phyloP scores from a whole-genome alignment of 2,113 vertebrate species.

The Halichoerus grypus region DNA sequence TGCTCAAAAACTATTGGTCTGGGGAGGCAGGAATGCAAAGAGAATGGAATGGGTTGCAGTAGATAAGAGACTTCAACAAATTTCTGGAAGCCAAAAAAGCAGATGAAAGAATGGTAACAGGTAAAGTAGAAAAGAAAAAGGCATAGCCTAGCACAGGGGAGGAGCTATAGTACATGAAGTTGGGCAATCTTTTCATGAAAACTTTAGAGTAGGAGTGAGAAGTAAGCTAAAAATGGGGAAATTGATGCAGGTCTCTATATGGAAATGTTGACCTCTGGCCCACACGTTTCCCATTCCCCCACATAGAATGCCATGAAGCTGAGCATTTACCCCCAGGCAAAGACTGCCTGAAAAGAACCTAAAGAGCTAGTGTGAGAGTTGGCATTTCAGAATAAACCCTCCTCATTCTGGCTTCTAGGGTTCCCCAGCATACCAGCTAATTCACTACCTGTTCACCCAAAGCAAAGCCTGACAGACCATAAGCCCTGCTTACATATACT shows the following conservation, averaged over 20 bases:
- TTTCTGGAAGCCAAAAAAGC: neutral
- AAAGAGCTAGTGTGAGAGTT: neutral
- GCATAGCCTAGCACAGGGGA: neutral
- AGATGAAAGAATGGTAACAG: neutral
- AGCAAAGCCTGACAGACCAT: neutral
- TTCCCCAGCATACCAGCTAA: neutral
- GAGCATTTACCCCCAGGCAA: neutral
- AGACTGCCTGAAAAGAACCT: neutral
- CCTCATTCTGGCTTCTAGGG: neutral
- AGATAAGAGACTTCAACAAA: neutral
- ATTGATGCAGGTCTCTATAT: neutral
- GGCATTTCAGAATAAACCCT: neutral
- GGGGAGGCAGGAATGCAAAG: neutral
- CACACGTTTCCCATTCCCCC: neutral
- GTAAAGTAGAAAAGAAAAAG: neutral
- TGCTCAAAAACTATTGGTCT: neutral
- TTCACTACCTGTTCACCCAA: neutral
- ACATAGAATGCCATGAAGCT: neutral
- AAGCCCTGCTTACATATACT: neutral
- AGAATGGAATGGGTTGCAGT: neutral
- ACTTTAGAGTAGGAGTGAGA: neutral
- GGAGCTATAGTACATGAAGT: neutral
- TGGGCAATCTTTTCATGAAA: neutral
- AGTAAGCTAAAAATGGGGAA: neutral
- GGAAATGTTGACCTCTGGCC: neutral